phyloP scores from a whole-genome alignment of 2,113 vertebrate genomes.

The Podocnemis expansa region DNA sequence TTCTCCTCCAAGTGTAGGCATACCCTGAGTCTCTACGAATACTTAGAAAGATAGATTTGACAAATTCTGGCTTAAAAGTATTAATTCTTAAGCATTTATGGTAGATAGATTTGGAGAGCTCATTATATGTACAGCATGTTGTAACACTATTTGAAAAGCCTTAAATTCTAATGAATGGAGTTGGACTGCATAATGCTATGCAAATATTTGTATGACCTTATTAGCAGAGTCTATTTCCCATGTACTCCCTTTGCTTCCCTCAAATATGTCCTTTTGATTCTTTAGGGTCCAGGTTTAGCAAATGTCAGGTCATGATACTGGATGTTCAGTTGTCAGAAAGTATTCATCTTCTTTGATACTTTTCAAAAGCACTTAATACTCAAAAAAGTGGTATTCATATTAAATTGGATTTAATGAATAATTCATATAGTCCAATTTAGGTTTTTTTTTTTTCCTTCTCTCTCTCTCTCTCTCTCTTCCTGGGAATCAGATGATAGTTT shows the following conservation, averaged over 20 bases:
- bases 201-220: constrained; percentile 1
- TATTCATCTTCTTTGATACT: not conserved
- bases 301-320: constrained; percentile 35
- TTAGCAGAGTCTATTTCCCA: constrained; percentile 1
- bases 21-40: not conserved
- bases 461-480: too few relatives aligned
- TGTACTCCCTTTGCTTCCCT: not conserved
- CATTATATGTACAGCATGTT: not conserved
- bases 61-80: not conserved
- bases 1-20: too few relatives aligned
- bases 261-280: not conserved
- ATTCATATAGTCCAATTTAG: constrained; percentile 30
- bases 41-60: not conserved
- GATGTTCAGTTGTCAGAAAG: constrained; percentile 21
- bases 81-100: not conserved
- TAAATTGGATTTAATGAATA: constrained; percentile 52
- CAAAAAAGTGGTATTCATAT: constrained; percentile 26
- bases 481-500: constrained; percentile 36
- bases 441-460: too few relatives aligned
- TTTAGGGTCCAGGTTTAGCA: constrained; percentile 11
- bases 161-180: not conserved
- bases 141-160: not conserved
- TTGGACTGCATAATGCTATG: not conserved
- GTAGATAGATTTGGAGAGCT: not conserved
- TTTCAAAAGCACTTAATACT: constrained; percentile 27